Base-by-base conservation (phyloP, 2,113 vertebrate genomes). In the Corydoras sp. region DNA sequence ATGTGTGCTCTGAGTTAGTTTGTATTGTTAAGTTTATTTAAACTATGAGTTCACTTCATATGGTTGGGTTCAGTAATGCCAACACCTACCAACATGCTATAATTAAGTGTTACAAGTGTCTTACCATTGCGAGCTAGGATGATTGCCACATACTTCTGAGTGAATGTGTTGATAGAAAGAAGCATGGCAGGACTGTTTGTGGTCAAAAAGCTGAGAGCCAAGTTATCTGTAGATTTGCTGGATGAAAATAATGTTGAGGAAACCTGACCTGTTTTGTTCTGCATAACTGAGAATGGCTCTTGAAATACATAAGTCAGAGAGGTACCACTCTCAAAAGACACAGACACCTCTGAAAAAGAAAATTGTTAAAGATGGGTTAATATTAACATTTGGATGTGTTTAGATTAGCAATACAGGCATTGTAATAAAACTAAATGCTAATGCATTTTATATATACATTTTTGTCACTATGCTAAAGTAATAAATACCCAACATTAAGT, bases 221-320 rank as follows among this genome's bases (percentile, higher is more conserved):
- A 86, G 58, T 89, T 93, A 81, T 98, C 97, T 81, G 91, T 90
- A 76, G 95, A 89, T 29, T 86, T 65, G 15, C 89, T 81, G 18
- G 85, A 82, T 59, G 94, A 94, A 0, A 80, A 79, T 51, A 93
- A 95, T 68, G 92, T 89, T 11, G 92, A 87, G 81, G 93, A 93
- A 24, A 91, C 91, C 51, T 89, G 86, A 0, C 86, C 82, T 74
- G 88, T 98, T 62, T 86, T 65, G 80, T 98, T 97, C 88, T 93
- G 95, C 72, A 92, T 95, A 79, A 98, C 95, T 0, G 93, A 95
- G 80, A 96, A 96, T 3, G 94, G 93, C 76, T 98, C 96, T 88
- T 98, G 96, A 81, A 98, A 94, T 76, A 86, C 84, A 77, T 98
- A 99, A 54, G 91, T 95, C 79, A 98, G 82, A 0, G 95, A 98